phyloP scores from a whole-genome alignment of 2,797 vertebrate genomes.

The Ataeniobius toweri region DNA sequence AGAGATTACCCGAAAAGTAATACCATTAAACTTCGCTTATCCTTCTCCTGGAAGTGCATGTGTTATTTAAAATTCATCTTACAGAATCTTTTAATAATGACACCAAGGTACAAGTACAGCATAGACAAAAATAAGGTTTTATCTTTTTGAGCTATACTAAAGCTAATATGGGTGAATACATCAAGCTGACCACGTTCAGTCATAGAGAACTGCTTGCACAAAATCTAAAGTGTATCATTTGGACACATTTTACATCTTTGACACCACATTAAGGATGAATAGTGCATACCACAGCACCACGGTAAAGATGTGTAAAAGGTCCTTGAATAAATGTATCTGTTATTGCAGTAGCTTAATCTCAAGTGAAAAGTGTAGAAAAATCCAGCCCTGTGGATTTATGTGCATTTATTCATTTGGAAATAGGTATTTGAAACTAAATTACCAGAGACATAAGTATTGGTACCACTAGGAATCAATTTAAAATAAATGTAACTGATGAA shows the following conservation, averaged over 20 bases:
- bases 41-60: conserved; percentile 33
- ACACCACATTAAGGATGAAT: neutral
- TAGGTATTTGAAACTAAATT: neutral
- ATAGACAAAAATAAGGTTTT: conserved; percentile 18
- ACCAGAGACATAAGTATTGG: neutral
- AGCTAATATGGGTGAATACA: conserved; percentile 19
- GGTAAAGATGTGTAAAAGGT: neutral
- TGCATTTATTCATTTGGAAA: neutral
- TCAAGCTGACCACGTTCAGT: conserved; percentile 28
- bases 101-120: conserved; percentile 23
- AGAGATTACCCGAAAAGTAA: conserved; percentile 40
- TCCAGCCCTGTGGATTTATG: neutral
- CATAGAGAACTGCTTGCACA: conserved; percentile 14
- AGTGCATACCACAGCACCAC: neutral
- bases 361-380: neutral
- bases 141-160: conserved; percentile 17
- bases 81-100: conserved; percentile 45
- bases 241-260: conserved; percentile 10
- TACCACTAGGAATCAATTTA: neutral
- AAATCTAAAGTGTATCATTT: conserved; percentile 5
- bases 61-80: conserved; percentile 60
- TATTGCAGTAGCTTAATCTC: neutral
- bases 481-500: neutral
- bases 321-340: neutral
- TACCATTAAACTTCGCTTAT: conserved; percentile 13